Evolutionary conservation across 2,888 invertebrate genomes (phyloP), one percentile per base, ranked within the genome.

Genomic region (Drosophila neonasuta): DNA sequence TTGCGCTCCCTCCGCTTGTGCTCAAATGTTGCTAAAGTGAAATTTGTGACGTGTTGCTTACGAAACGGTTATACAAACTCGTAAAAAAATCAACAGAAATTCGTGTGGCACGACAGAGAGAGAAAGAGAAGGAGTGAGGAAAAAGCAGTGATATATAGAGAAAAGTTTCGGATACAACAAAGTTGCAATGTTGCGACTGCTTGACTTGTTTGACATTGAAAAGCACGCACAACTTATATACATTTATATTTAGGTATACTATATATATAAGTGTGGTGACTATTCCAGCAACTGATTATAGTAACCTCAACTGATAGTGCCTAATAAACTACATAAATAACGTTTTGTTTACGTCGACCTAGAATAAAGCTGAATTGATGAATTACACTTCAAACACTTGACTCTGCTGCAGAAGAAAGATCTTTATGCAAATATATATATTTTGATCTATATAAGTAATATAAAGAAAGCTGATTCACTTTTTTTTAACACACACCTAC

Each of bases 161-260:
- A 76, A 65, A 74, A 55, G 52, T 74, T 61, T 34, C 48, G 52
- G 68, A 75, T 66, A 71, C 68, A 62, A 58, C 36, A 63, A 67
- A 63, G 51, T 66, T 58, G 57, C 58, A 56, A 54, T 52, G 54
- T 63, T 46, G 63, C 24, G 55, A 49, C 56, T 55, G 65, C 57
- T 74, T 78, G 87, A 83, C 83, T 80, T 76, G 71, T 86, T 86
- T 84, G 83, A 84, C 83, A 87, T 84, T 84, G 83, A 87, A 85
- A 74, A 60, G 13, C 55, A 64, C 74, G 58, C 61, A 64, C 57
- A 15, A 8, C 34, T 17, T 52, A 7, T 30, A 39, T 7, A 49
- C 13, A 57, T 48, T 29, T 6, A 29, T 13, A 65, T 24, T 11
- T 30, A 41, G 39, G 41, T 24, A 48, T 15, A 11, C 11, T 6